These are phyloP conservation scores for Anthonomus grandis DNA, from an alignment of 1,140 invertebrate species.

Conservation along the genomic window DNA sequence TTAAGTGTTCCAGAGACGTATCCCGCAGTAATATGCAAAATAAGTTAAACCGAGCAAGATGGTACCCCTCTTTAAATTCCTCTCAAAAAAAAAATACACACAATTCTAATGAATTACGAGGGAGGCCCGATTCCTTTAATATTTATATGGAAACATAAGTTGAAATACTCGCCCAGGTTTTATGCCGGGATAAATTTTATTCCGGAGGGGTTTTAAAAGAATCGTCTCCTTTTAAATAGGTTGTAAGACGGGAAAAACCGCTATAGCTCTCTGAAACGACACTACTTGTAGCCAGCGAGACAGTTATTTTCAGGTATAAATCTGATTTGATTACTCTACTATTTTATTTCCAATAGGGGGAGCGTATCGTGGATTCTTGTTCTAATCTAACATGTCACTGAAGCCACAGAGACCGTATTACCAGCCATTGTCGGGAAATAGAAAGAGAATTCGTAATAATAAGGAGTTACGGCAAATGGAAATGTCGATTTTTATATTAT, in stretches of 20 bases:
- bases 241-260: background rate
- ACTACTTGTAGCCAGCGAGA: constrained; percentile 11
- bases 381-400: constrained; percentile 4
- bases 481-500: no score
- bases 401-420: constrained; percentile 2
- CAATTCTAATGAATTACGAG: no score
- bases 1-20: no score
- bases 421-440: constrained; percentile 2
- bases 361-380: constrained; percentile 6
- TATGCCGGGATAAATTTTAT: background rate
- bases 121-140: no score
- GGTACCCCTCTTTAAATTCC: no score
- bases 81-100: no score
- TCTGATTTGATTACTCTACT: constrained; percentile 17
- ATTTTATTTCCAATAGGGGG: constrained; percentile 13
- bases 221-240: constrained; percentile 5
- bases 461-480: no score
- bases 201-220: background rate
- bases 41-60: no score
- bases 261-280: constrained; percentile 4
- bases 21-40: no score
- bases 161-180: constrained; percentile 8
- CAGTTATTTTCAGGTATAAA: constrained; percentile 19
- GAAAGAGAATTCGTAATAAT: constrained; percentile 11
- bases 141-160: constrained; percentile 10